Conservation (phyloP, 2,888 invertebrate genomes). For the Patella depressa region DNA sequence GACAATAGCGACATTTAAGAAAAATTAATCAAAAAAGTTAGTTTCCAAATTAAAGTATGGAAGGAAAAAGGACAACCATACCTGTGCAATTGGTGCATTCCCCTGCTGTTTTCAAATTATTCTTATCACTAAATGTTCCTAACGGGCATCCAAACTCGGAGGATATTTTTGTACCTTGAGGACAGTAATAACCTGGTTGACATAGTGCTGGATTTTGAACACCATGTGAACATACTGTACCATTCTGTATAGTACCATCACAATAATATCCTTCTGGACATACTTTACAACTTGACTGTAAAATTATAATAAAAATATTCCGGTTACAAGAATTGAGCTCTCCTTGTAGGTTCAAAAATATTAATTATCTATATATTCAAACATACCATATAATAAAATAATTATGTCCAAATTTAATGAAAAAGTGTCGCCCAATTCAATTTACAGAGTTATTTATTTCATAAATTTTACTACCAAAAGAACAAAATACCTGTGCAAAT, state of each 20-base stretch:
- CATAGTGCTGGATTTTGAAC: slow-evolving; percentile 66
- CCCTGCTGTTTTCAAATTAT: slow-evolving; percentile 41
- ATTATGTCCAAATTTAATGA: no score
- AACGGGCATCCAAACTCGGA: slow-evolving; percentile 62
- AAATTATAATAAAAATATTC: slow-evolving; percentile 19
- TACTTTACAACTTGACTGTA: slow-evolving; percentile 57
- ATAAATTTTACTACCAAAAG: no score
- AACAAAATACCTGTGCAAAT: slow-evolving; percentile 55
- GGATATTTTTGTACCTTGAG: slow-evolving; percentile 55
- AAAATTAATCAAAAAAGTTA: no score
- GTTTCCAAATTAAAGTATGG: no score
- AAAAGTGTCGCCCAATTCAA: no score
- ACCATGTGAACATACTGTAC: slow-evolving; percentile 62
- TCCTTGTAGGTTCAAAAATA: neutral
- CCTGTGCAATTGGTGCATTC: slow-evolving; percentile 62
- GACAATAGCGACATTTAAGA: no score
- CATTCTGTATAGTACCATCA: slow-evolving; percentile 65
- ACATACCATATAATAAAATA: no score
- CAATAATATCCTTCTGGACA: slow-evolving; percentile 66
- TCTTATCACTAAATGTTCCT: slow-evolving; percentile 57
- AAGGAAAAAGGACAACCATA: slow-evolving; percentile 20
- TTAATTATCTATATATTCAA: neutral
- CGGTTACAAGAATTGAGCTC: neutral
- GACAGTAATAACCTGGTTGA: slow-evolving; percentile 64
- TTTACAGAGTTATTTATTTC: no score